phyloP scores from a whole-genome alignment of 2,888 invertebrate species.

The Eupithecia tripunctaria region DNA sequence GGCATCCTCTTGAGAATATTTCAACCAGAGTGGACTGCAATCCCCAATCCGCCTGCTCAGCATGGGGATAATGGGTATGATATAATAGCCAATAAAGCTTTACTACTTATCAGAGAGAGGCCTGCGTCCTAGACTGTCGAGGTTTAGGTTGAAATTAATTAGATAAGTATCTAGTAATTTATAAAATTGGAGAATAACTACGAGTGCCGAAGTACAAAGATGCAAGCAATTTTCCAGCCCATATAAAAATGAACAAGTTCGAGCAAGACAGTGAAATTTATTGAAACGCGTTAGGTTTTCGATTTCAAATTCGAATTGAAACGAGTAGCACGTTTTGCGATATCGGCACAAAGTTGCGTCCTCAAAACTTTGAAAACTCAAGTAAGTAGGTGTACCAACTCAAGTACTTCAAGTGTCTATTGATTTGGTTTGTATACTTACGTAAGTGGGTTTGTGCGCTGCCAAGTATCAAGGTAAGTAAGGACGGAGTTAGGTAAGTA shows the following conservation, averaged over 20 bases:
- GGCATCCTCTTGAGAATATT: too few species aligned
- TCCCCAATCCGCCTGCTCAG: too few species aligned
- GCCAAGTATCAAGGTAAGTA: background rate
- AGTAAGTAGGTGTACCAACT: conserved; percentile 12
- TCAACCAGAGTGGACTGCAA: too few species aligned
- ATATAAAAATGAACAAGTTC: conserved; percentile 20
- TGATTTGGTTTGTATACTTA: conserved; percentile 13
- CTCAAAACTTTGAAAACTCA: conserved; percentile 31
- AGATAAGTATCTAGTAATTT: background rate
- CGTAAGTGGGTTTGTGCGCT: too few species aligned
- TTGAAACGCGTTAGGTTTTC: conserved; percentile 50
- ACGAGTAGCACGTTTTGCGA: conserved; percentile 25
- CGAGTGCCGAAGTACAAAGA: background rate
- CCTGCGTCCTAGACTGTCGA: too few species aligned
- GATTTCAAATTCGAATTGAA: conserved; percentile 44
- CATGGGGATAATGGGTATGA: too few species aligned
- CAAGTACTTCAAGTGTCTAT: conserved; percentile 10
- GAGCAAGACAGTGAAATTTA: conserved; percentile 49
- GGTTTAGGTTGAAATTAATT: too few species aligned
- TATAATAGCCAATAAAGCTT: too few species aligned
- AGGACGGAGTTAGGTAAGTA: background rate
- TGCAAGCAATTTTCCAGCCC: background rate
- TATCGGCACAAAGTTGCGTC: conserved; percentile 30
- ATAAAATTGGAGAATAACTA: background rate
- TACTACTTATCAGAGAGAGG: too few species aligned